Base-by-base conservation (phyloP, 2,113 vertebrate species). In the Jacana jacana region DNA sequence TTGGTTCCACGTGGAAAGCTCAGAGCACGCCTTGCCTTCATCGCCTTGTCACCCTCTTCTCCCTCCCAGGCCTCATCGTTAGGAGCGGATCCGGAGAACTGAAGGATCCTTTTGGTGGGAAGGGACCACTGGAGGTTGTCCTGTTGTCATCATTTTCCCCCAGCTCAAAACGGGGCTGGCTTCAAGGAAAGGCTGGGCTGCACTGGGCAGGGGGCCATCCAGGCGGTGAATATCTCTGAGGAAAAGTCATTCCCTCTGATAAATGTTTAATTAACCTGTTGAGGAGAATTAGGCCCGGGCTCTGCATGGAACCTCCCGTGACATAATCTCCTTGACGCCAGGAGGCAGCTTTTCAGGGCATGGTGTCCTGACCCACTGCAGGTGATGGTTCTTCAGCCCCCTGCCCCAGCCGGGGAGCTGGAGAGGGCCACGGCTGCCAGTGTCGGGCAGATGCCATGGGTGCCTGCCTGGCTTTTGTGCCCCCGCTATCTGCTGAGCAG, bases 351-450 rank as follows among this genome's bases (percentile, higher is more conserved):
- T 86, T 78, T 25, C 52, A 48, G 55, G 25, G 12, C 31, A 19
- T 3, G 0, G 20, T 31, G 20, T 51, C 33, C 68, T 1, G 0
- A 8, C 5, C 9, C 0, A 6, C 58, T 48, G 37, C 7, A 18
- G 51, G 25, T 24, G 39, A 54, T 0, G 4, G 31, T 7, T 22
- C 51, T 58, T 39, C 71, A 68, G 37, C 23, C 23, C 28, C 18
- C 12, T 76, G 24, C 39, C 42, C 18, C 40, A 13, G 49, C 17
- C 48, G 31, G 11, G 69, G 31, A 42, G 54, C 48, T 0, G 2
- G 11, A 24, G 20, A 19, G 35, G 19, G 9, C 1, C 52, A 79
- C 48, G 44, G 23, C 58, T 77, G n/a, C 25, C 30, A 2, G 10
- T 14, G 58, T 44, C 35, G 40, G 6, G 46, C 12, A 3, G 28